Base-by-base conservation (phyloP, 2,797 vertebrate genomes). In the Hydrolagus colliei region DNA sequence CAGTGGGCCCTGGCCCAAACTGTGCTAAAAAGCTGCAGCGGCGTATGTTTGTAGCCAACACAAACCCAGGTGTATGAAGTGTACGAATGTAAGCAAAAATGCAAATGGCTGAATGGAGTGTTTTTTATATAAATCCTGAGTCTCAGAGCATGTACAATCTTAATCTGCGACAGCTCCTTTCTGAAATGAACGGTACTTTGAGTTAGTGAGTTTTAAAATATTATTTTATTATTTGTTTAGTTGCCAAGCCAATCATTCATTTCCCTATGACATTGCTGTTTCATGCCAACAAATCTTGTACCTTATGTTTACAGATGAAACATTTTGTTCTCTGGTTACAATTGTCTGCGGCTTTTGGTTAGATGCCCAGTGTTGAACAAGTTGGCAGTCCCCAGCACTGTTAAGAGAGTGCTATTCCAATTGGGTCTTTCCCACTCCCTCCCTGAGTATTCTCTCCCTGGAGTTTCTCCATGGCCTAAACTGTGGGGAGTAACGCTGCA, bases 51-150 rank as follows among this genome's bases (percentile, higher is more conserved):
- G 65, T 18, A 52, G 63, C 32, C 32, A 35, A 20, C 20, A 41
- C 11, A 35, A 41, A 20, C 65, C 9, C 20, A 12, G 0, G 41
- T 67, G 41, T 10, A 84, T 84, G 61, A 71, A 16, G 32, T 68
- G 32, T 8, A 68, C 6, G 41, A 41, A 71, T 84, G 41, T 20
- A 22, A 52, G 18, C 27, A 84, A 27, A n/a, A 71, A 20, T 84
- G 18, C 52, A 77, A 77, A 61, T 77, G 65, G 65, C 71, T 35
- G 79, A 62, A 82, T 82, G 79, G 62, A 82, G 68, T 82, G 63
- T 65, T 67, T 68, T 76, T 32, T 82, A 27, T 27, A 27, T 27
- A 27, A 27, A 65, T 82, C 79, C 27, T 82, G 63, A 68, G 32
- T 82, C 63, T 6, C 63, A 68, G 61, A 27, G 65, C 68, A 35